Percentiles rank a stretch among this genome's conserved stretches.
Conservation (phyloP, 2,888 invertebrate species). For the Erpobdella octoculata region DNA sequence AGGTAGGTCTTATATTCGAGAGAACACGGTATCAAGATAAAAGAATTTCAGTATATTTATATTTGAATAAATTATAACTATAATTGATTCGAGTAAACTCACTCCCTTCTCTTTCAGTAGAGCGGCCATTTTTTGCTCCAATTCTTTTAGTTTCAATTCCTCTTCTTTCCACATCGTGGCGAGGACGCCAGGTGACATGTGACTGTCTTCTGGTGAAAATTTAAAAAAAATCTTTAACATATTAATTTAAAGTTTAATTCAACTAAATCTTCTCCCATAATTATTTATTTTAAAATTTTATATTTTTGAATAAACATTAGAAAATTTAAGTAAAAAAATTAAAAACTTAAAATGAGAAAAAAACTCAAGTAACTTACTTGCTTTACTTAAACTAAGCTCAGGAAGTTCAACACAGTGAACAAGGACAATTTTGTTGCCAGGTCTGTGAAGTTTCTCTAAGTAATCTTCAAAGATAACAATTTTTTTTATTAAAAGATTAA, state of each 20-base stretch:
- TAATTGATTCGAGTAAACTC: not conserved
- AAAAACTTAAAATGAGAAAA: not conserved
- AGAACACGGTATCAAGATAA: too few species aligned
- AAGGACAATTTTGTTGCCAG: conserved; percentile 38
- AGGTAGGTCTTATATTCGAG: too few species aligned
- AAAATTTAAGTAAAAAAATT: not conserved
- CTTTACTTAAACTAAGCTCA: conserved; percentile 33
- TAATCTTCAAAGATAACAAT: conserved; percentile 35
- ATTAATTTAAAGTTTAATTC: not conserved
- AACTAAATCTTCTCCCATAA: too few species aligned
- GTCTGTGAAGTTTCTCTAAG: conserved; percentile 36
- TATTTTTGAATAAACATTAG: not conserved
- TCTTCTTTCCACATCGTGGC: conserved; percentile 40
- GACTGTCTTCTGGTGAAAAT: conserved; percentile 35
- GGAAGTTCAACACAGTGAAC: conserved; percentile 39
- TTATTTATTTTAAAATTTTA: too few species aligned
- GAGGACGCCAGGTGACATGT: conserved; percentile 40
- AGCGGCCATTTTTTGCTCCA: conserved; percentile 37
- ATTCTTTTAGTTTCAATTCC: conserved; percentile 35
- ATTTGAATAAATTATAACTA: too few species aligned
- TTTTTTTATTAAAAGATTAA: not conserved
- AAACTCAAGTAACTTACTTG: conserved; percentile 36
- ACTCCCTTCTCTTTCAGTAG: conserved; percentile 37
- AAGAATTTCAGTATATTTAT: too few species aligned
- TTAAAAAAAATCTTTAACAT: not conserved